Conservation (phyloP, 2,113 vertebrate genomes). For the Benitochromis conjunctus region DNA sequence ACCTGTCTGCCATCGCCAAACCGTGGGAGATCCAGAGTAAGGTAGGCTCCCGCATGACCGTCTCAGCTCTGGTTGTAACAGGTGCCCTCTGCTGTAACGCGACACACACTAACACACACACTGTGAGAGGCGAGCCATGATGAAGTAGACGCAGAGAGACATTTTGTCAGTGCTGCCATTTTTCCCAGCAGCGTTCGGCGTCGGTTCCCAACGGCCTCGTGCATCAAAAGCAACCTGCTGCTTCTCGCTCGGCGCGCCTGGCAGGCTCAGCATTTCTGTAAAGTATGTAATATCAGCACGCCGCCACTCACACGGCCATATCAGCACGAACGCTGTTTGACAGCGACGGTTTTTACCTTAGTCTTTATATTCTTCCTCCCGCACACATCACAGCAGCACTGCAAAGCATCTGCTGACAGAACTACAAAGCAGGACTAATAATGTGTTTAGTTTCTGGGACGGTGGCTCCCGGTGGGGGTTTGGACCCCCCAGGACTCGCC, state of each 20-base stretch:
- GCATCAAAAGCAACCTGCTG: conserved; percentile 42
- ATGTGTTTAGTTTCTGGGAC: background rate
- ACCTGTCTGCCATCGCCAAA: conserved; percentile 80
- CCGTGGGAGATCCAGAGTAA: conserved; percentile 82
- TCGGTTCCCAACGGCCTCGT: conserved; percentile 29
- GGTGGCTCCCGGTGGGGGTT: background rate
- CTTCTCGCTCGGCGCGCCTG: conserved; percentile 18
- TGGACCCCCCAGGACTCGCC: background rate
- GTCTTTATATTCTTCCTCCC: background rate
- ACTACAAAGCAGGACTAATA: background rate
- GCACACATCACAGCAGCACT: background rate
- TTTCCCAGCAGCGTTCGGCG: conserved; percentile 8
- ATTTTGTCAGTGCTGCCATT: conserved; percentile 45
- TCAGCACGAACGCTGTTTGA: background rate
- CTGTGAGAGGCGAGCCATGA: background rate
- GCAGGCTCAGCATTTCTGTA: conserved; percentile 15
- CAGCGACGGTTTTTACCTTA: background rate
- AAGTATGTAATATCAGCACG: conserved; percentile 4
- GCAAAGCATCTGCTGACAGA: background rate
- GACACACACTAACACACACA: background rate
- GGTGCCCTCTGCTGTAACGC: background rate
- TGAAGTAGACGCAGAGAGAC: conserved; percentile 3
- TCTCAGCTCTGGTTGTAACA: background rate
- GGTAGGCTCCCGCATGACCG: conserved; percentile 17
- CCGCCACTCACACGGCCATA: background rate